These are phyloP conservation scores for Geococcyx californianus DNA, from an alignment of 2,113 vertebrate species.

Conservation along the genomic window DNA sequence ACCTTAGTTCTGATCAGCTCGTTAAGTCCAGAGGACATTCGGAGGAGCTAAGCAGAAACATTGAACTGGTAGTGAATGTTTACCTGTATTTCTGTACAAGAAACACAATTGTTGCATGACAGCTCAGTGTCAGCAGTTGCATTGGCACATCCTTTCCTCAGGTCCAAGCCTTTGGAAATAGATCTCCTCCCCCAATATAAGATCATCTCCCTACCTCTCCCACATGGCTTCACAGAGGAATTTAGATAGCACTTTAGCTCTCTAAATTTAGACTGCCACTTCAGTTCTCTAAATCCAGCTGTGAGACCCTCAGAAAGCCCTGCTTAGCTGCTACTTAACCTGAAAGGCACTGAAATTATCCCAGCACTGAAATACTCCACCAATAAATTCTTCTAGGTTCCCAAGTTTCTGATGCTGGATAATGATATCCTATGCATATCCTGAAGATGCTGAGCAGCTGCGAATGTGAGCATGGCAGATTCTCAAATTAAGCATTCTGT, in stretches of 20 bases:
- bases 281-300: neutral
- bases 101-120: neutral
- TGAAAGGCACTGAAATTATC: neutral
- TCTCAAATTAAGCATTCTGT: neutral
- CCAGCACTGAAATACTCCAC: neutral
- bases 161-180: neutral
- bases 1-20: neutral
- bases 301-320: constrained; percentile 11
- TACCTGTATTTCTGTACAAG: neutral
- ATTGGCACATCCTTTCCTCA: neutral
- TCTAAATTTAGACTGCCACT: constrained; percentile 6
- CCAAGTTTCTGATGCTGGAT: neutral
- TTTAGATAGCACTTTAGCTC: neutral
- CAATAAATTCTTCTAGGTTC: neutral
- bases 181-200: neutral
- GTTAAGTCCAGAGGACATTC: neutral
- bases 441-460: neutral
- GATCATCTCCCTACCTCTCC: neutral
- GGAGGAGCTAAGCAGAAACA: neutral
- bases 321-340: constrained; percentile 7
- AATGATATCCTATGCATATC: neutral
- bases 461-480: neutral
- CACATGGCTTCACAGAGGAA: neutral
- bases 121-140: neutral
- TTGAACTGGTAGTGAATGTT: neutral